Evolutionary conservation across 2,888 invertebrate genomes (phyloP), one percentile per base, ranked within the genome.

Genomic region (Podabrus alpinus): DNA sequence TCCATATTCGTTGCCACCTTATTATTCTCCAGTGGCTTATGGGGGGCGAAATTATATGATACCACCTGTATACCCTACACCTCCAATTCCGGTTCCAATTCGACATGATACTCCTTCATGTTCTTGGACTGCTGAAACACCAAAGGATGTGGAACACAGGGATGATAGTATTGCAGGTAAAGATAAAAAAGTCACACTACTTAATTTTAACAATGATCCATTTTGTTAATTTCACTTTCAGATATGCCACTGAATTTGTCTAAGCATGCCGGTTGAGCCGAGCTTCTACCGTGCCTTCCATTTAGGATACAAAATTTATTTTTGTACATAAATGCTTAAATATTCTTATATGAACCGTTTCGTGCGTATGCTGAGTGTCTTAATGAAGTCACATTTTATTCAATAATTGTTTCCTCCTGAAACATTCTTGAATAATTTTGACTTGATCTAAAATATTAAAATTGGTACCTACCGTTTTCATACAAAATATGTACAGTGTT

Each of bases 221-320:
- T 15, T 62, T 61, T 69, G 69, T 73, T 75, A 69, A 67, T 79
- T 81, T 83, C 79, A 78, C 79, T 92, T 92, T 75, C 91, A 95
- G 95, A 95, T 94, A 93, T 94, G 91, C 95, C 95, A 88, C 90
- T 95, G 88, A 95, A 95, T 90, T 90, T 95, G 89, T 95, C 95
- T 86, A 95, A 95, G 91, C 95, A 95, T 90, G 90, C 90, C 85
- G 90, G 90, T 86, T 91, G 89, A 90, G 86, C 80, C 78, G 80
- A 78, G 66, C 68, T 71, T 71, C 74, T 80, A 80, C 78, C 77
- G 85, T 85, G 85, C 85, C 86, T 86, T 86, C 78, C 78, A 76
- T 45, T 45, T 45, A 73, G 67, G 72, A 66, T 72, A 75, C 69
- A 77, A 72, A 74, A 86, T 86, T 29, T 75, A 77, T 76, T 75